A percentile compares a stretch with the other conserved stretches of the same genome.
phyloP scores from a whole-genome alignment of 2,888 invertebrate genomes.

The Ichneumon xanthorius region DNA sequence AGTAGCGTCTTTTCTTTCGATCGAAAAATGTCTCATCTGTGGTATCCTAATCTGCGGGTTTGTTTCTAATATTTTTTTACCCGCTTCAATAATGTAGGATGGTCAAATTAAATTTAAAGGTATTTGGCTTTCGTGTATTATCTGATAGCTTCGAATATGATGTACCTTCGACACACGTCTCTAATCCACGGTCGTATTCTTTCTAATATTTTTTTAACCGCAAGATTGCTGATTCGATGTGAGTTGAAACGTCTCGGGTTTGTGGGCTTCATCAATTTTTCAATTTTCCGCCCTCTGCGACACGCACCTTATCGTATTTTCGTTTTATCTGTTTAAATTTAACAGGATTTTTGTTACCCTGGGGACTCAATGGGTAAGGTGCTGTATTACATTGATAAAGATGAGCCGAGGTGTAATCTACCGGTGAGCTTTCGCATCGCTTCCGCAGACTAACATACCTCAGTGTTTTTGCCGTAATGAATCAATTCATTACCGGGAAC shows the following conservation, averaged over 20 bases:
- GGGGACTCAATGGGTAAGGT: conserved; percentile 82
- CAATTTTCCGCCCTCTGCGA: background rate
- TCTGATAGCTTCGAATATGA: background rate
- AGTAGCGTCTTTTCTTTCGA: background rate
- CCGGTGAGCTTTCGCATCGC: conserved; percentile 82
- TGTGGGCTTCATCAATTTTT: background rate
- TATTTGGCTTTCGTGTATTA: background rate
- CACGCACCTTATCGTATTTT: conserved; percentile 27
- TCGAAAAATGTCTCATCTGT: conserved; percentile 6
- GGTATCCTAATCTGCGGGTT: conserved; percentile 10
- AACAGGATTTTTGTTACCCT: conserved; percentile 83
- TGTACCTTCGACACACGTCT: conserved; percentile 9
- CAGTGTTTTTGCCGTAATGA: conserved; percentile 49
- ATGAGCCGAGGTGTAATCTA: conserved; percentile 79
- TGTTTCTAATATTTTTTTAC: conserved; percentile 16
- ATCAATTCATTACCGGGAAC: conserved; percentile 29
- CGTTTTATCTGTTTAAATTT: conserved; percentile 77
- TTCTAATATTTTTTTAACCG: conserved; percentile 49
- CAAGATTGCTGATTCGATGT: conserved; percentile 25
- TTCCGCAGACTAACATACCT: conserved; percentile 76
- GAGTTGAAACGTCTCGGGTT: conserved; percentile 18
- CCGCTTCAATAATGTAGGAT: background rate
- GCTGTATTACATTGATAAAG: conserved; percentile 83
- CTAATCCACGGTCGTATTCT: conserved; percentile 36
- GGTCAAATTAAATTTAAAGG: background rate